Percentiles rank a stretch among this genome's conserved stretches.
Conservation (phyloP, 1,140 invertebrate species). For the Lucilia sericata region DNA sequence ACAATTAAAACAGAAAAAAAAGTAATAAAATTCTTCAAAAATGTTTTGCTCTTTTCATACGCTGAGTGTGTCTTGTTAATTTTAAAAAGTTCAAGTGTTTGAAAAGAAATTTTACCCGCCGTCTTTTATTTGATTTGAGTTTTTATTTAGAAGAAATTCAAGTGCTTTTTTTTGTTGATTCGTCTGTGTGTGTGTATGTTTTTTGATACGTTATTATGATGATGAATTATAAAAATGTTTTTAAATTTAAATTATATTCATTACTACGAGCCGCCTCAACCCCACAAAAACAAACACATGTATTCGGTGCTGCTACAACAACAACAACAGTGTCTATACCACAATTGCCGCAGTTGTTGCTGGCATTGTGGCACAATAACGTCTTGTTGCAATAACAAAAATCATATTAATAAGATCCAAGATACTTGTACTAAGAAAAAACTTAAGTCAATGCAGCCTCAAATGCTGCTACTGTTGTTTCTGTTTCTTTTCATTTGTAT, state of each 20-base stretch:
- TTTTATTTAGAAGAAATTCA: constrained; percentile 28
- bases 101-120: not conserved
- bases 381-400: not conserved
- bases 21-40: not conserved
- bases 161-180: not conserved
- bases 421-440: not conserved
- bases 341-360: not conserved
- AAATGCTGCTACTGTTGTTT: not conserved
- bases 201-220: not conserved
- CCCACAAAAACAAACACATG: no score
- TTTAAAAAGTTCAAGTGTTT: constrained; percentile 20
- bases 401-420: not conserved
- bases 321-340: constrained; percentile 42
- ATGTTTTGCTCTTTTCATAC: no score
- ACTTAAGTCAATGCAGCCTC: no score
- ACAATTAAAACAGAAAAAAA: not conserved
- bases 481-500: not conserved
- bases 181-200: not conserved
- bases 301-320: constrained; percentile 34
- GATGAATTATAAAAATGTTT: constrained; percentile 20
- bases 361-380: not conserved
- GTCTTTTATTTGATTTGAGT: not conserved
- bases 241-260: constrained; percentile 17
- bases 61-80: not conserved
- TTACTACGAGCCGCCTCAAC: not conserved